Evolutionary conservation across 2,888 invertebrate species (phyloP).

Genomic region (Sarcophaga subvicina): DNA sequence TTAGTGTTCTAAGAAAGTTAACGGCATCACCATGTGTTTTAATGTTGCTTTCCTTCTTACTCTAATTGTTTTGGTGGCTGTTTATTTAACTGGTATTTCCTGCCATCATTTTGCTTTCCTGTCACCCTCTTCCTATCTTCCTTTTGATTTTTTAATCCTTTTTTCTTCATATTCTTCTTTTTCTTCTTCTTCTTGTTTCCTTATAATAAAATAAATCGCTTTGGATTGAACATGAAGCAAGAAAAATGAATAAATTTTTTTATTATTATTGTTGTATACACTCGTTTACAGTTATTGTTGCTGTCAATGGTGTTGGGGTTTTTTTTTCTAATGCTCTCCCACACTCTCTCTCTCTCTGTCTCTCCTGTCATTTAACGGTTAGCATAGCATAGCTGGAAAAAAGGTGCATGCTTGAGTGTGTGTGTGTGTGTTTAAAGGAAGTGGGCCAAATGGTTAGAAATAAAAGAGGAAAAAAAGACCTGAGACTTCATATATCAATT

Average conservation of each 20-base stretch:
- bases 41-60: neutral
- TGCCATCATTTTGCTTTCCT: neutral
- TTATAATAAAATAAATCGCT: constrained; percentile 11
- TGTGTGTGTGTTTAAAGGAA: neutral
- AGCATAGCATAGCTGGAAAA: too few species aligned
- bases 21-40: too few species aligned
- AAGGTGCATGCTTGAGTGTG: too few species aligned
- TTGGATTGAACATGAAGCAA: constrained; percentile 7
- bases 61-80: neutral
- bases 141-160: neutral
- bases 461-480: neutral
- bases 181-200: constrained; percentile 4
- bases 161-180: neutral
- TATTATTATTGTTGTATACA: neutral
- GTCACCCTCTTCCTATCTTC: neutral
- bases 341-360: too few species aligned
- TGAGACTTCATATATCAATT: constrained; percentile 30
- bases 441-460: neutral
- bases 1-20: too few species aligned
- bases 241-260: constrained; percentile 15
- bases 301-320: neutral
- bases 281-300: neutral
- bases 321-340: neutral
- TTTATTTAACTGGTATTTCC: neutral
- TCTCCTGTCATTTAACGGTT: too few species aligned